Conservation (phyloP, 2,797 vertebrate species). For the Rhodeus uyekii region DNA sequence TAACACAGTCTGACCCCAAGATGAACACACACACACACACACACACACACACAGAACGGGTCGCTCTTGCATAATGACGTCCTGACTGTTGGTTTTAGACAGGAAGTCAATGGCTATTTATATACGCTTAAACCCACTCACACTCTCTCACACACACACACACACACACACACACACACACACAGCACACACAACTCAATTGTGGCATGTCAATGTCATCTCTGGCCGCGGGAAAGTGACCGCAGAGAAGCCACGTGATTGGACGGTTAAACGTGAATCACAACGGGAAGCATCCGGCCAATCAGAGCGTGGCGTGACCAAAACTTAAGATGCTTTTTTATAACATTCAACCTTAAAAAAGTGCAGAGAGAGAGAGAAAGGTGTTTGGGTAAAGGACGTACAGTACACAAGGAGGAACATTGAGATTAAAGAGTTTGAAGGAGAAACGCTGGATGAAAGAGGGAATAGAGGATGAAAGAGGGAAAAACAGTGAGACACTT, state of each 20-base stretch:
- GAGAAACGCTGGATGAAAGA: not conserved
- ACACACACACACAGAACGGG: not conserved
- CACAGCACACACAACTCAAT: not conserved
- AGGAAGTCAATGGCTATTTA: conserved; percentile 41
- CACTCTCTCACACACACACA: no score
- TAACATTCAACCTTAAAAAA: conserved; percentile 36
- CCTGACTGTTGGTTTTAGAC: conserved; percentile 23
- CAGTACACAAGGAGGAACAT: conserved; percentile 30
- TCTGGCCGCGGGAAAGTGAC: conserved; percentile 18
- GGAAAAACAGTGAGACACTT: not conserved
- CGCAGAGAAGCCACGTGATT: conserved; percentile 11
- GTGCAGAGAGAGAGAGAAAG: not conserved
- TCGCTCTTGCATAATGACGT: not conserved
- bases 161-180: not conserved
- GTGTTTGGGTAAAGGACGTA: not conserved
- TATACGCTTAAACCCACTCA: conserved; percentile 21
- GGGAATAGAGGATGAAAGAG: not conserved
- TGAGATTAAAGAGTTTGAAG: not conserved
- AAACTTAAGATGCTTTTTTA: conserved; percentile 31
- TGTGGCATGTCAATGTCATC: conserved; percentile 9
- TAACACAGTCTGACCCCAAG: conserved; percentile 57
- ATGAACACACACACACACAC: conserved; percentile 41
- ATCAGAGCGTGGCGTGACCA: conserved; percentile 25
- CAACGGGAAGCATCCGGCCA: conserved; percentile 38
- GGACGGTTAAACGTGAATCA: not conserved